A percentile compares a stretch with the other conserved stretches of the same genome.
Conservation (phyloP, 2,797 vertebrate genomes). For the Gobionotothen gibberifrons region DNA sequence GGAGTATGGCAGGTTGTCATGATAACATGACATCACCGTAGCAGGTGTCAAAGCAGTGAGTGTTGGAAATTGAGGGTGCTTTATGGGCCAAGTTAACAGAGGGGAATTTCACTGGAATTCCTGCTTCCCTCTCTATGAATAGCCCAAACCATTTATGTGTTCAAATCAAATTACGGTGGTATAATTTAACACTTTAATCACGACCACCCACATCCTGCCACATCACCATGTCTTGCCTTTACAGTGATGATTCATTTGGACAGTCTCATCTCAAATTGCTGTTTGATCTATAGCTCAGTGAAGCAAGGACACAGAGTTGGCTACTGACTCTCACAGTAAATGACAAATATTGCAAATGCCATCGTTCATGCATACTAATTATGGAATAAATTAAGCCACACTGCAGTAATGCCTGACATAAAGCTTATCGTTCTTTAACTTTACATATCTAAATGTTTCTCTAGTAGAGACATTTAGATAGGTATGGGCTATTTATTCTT, state of each 20-base stretch:
- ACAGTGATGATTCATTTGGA: slow-evolving; percentile 2
- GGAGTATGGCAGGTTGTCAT: slow-evolving; percentile 49
- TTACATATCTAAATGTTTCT: neutral
- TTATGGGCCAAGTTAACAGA: slow-evolving; percentile 73
- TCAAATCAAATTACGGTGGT: slow-evolving; percentile 19
- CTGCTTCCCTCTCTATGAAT: slow-evolving; percentile 62
- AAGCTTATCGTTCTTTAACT: slow-evolving; percentile 5
- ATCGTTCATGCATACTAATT: slow-evolving; percentile 13
- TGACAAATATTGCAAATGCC: slow-evolving; percentile 11
- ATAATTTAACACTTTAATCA: slow-evolving; percentile 16
- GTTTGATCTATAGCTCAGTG: slow-evolving; percentile 22
- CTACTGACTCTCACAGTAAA: slow-evolving; percentile 6
- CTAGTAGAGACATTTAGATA: neutral
- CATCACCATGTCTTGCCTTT: slow-evolving; percentile 9
- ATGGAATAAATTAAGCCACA: slow-evolving; percentile 22
- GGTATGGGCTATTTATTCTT: neutral
- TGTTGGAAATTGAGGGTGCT: slow-evolving; percentile 63
- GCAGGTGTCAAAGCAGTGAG: slow-evolving; percentile 77
- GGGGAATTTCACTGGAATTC: slow-evolving; percentile 60
- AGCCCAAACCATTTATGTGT: slow-evolving; percentile 54
- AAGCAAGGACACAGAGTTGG: neutral
- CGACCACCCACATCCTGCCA: neutral
- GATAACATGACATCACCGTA: slow-evolving; percentile 67
- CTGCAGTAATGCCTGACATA: slow-evolving; percentile 1
- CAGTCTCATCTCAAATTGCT: slow-evolving; percentile 8